These are phyloP conservation scores for Hemicrepidius hirtus DNA, from an alignment of 2,888 invertebrate species.

Conservation along the genomic window DNA sequence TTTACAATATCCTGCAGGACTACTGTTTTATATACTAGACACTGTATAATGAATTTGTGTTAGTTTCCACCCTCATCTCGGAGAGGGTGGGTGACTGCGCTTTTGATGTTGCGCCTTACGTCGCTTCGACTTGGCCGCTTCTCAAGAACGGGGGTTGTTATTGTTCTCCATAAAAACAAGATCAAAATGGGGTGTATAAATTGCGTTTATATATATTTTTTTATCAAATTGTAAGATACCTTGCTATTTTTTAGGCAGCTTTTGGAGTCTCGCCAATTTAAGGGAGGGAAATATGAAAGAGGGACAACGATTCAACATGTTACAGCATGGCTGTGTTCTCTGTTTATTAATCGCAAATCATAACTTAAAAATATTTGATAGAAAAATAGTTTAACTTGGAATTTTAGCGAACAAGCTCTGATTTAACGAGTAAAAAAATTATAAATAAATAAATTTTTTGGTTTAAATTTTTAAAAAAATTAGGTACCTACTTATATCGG, in stretches of 20 bases:
- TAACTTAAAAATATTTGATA: not conserved
- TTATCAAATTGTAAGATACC: slow-evolving; percentile 47
- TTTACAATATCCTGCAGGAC: slow-evolving; percentile 70
- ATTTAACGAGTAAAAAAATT: too few relatives aligned
- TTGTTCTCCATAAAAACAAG: slow-evolving; percentile 49
- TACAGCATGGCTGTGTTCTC: too few relatives aligned
- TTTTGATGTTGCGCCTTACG: slow-evolving; percentile 47
- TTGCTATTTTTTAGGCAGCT: slow-evolving; percentile 41
- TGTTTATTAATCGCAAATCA: not conserved
- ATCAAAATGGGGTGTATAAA: slow-evolving; percentile 46
- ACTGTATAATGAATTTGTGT: slow-evolving; percentile 72
- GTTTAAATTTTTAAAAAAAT: too few relatives aligned
- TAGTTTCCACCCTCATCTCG: slow-evolving; percentile 61
- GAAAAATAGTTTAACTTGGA: too few relatives aligned
- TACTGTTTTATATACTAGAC: slow-evolving; percentile 71
- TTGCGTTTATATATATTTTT: slow-evolving; percentile 46
- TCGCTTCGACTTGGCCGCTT: slow-evolving; percentile 47
- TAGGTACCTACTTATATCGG: too few relatives aligned
- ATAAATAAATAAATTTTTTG: too few relatives aligned
- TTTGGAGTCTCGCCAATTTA: slow-evolving; percentile 34
- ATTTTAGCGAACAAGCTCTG: too few relatives aligned
- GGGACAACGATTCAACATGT: not conserved
- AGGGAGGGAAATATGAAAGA: slow-evolving; percentile 28
- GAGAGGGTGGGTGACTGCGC: slow-evolving; percentile 55
- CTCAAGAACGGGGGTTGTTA: slow-evolving; percentile 49